Percentiles rank a stretch among this genome's conserved stretches.
These are phyloP conservation scores for Cardiocondyla obscurior DNA, from an alignment of 1,140 invertebrate genomes.

Conservation along the genomic window DNA sequence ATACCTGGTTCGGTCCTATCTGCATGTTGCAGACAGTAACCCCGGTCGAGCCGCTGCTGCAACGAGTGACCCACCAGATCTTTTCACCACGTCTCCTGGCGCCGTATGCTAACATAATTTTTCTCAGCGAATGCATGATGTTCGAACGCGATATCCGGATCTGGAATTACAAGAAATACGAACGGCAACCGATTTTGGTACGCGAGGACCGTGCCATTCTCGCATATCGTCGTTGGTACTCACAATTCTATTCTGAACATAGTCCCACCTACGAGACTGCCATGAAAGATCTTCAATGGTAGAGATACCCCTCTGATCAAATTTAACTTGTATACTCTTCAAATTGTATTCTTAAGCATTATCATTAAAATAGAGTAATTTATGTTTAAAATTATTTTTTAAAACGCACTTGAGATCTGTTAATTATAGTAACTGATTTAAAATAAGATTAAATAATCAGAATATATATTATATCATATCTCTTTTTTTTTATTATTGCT, in stretches of 20 bases:
- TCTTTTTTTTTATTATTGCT: background rate
- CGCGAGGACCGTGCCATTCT: conserved; percentile 90
- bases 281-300: conserved; percentile 75
- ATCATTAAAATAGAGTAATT: conserved; percentile 1
- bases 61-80: conserved; percentile 91
- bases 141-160: conserved; percentile 93
- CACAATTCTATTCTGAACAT: conserved; percentile 93
- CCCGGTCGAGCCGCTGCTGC: conserved; percentile 91
- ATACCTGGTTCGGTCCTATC: conserved; percentile 86
- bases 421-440: background rate
- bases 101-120: conserved; percentile 87
- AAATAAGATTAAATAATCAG: background rate
- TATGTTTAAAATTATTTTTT: background rate
- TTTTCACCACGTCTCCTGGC: conserved; percentile 86
- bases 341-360: background rate
- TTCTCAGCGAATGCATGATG: conserved; percentile 90
- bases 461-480: no score
- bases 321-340: background rate
- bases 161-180: conserved; percentile 94
- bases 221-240: conserved; percentile 92
- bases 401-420: background rate
- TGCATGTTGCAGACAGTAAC: conserved; percentile 91
- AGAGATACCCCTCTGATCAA: background rate
- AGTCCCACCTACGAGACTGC: conserved; percentile 87
- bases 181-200: conserved; percentile 89